Evolutionary conservation across 2,888 invertebrate species (phyloP).

Genomic region (Pristionchus arcanus): DNA sequence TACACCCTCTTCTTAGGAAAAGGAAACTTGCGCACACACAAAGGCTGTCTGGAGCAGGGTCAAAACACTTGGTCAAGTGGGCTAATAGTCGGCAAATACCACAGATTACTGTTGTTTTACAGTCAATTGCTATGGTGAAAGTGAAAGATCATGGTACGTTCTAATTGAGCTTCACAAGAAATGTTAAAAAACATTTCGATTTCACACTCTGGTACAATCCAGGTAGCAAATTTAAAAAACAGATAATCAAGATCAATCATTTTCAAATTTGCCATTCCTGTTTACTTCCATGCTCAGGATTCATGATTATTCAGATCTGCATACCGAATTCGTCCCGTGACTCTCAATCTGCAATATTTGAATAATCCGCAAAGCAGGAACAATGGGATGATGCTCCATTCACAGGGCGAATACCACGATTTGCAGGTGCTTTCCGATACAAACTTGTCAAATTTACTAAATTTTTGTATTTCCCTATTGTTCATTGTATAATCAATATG

Average conservation of each 20-base stretch:
- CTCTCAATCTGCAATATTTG: not conserved
- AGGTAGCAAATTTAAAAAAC: not conserved
- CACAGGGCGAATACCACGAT: not conserved
- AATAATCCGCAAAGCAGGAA: not conserved
- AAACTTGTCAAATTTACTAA: not conserved
- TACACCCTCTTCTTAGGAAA: not conserved
- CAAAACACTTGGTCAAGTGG: not conserved
- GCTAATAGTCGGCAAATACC: not conserved
- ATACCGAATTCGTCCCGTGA: not conserved
- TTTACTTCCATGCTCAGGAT: not conserved
- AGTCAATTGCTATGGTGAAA: not conserved
- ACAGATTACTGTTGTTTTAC: not conserved
- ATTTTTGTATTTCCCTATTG: not conserved
- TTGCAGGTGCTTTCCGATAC: too few species aligned
- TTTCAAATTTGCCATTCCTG: not conserved
- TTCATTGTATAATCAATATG: not conserved
- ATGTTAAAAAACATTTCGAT: too few species aligned
- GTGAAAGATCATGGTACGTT: too few species aligned
- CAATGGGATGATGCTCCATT: not conserved
- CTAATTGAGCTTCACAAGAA: too few species aligned
- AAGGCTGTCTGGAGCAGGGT: not conserved
- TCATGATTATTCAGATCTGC: not conserved
- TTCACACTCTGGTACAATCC: not conserved
- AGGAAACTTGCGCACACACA: slow-evolving; percentile 19
- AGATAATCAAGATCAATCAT: not conserved